These are phyloP conservation scores for Chrosomus eos DNA, from an alignment of 2,797 vertebrate species.

Conservation along the genomic window DNA sequence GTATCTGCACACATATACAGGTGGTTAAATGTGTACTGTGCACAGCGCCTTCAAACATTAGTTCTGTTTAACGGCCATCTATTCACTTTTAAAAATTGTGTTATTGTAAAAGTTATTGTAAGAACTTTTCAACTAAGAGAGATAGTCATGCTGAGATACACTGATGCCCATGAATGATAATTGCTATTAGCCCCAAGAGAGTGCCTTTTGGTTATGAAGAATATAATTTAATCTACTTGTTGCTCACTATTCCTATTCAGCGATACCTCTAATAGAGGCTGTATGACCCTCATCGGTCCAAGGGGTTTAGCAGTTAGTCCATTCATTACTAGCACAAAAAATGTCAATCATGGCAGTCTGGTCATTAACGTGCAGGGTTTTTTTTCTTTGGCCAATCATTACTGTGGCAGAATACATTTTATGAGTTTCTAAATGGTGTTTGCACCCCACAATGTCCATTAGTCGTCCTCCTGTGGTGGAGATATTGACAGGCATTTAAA, in stretches of 20 bases:
- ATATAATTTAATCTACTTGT: slow-evolving; percentile 3
- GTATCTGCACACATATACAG: background rate
- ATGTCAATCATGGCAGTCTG: slow-evolving; percentile 27
- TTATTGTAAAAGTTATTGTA: background rate
- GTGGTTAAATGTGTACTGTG: background rate
- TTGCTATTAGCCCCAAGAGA: background rate
- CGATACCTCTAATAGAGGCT: slow-evolving; percentile 9
- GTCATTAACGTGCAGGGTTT: background rate
- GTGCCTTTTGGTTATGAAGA: background rate
- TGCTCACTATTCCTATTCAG: slow-evolving; percentile 6
- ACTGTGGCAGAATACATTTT: background rate
- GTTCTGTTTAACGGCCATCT: background rate
- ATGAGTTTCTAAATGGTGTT: slow-evolving; percentile 32
- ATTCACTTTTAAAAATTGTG: background rate
- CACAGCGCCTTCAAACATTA: background rate
- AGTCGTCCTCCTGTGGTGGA: slow-evolving; percentile 15
- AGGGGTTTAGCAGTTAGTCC: slow-evolving; percentile 21
- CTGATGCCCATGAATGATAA: background rate
- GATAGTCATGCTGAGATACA: background rate
- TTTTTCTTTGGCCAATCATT: background rate
- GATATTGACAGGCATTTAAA: slow-evolving; percentile 54
- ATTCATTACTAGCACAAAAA: slow-evolving; percentile 42
- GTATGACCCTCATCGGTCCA: slow-evolving; percentile 6
- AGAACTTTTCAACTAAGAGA: background rate
- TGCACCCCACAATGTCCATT: slow-evolving; percentile 34